Percentiles rank a stretch among this genome's conserved stretches.
These are phyloP conservation scores for Thunnus maccoyii DNA, from an alignment of 2,113 vertebrate species.

Conservation along the genomic window DNA sequence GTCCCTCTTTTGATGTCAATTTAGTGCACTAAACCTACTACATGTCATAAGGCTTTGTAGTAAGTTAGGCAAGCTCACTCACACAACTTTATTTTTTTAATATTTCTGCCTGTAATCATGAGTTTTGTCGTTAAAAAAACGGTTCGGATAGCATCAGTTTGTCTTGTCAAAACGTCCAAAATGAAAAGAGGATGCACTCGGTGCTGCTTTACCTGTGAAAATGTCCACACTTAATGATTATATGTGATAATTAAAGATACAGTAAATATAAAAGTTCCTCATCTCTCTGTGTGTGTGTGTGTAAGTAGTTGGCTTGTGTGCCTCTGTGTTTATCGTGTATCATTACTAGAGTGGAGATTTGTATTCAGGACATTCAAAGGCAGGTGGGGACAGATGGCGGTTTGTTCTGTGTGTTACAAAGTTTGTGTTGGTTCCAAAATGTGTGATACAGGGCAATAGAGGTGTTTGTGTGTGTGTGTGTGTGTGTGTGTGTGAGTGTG, in stretches of 20 bases:
- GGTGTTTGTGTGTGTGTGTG: neutral
- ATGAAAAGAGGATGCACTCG: constrained; percentile 3
- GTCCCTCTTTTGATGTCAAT: neutral
- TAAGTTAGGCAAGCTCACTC: neutral
- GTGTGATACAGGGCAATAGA: constrained; percentile 1
- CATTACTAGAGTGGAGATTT: constrained; percentile 21
- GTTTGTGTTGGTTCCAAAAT: constrained; percentile 22
- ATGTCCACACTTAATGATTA: neutral
- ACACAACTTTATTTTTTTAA: neutral
- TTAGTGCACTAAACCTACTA: neutral
- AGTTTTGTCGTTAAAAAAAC: constrained; percentile 23
- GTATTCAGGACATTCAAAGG: constrained; percentile 38
- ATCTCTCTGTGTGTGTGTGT: neutral
- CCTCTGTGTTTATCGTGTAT: constrained; percentile 4
- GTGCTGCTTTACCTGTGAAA: constrained; percentile 38
- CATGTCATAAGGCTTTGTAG: neutral
- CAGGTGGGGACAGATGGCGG: constrained; percentile 40
- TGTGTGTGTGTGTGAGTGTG: neutral
- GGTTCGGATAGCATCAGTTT: neutral
- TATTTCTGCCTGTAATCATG: constrained; percentile 22
- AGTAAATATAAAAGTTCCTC: neutral
- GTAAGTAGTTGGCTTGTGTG: neutral
- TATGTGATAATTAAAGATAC: constrained; percentile 24
- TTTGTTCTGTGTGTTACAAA: constrained; percentile 35
- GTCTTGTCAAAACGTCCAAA: constrained; percentile 25